These are phyloP conservation scores for Flexamia atlantica DNA, from an alignment of 2,888 invertebrate species.

Conservation along the genomic window DNA sequence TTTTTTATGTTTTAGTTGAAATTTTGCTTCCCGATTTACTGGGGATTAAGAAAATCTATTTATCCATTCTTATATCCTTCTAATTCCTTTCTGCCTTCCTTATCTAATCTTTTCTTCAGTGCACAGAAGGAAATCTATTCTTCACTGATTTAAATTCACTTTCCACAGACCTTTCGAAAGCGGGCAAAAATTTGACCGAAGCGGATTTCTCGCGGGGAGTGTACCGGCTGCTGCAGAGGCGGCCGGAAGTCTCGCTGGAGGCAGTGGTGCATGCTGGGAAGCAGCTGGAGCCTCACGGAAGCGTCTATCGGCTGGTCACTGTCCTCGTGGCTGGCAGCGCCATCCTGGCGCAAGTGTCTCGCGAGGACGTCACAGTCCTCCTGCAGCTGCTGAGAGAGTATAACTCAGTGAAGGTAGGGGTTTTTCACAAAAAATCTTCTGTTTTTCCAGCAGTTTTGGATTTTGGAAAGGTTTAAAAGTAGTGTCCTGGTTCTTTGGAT, in stretches of 20 bases:
- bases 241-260: not conserved
- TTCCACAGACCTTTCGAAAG: slow-evolving; percentile 5
- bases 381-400: not conserved
- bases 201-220: slow-evolving; percentile 30
- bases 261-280: slow-evolving; percentile 25
- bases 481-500: too few relatives aligned
- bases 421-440: too few relatives aligned
- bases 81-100: too few relatives aligned
- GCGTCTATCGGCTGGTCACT: slow-evolving; percentile 25
- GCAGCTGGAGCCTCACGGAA: slow-evolving; percentile 19
- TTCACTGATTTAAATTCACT: too few relatives aligned
- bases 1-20: too few relatives aligned
- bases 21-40: too few relatives aligned
- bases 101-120: too few relatives aligned
- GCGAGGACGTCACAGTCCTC: not conserved
- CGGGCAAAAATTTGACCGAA: not conserved
- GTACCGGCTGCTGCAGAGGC: not conserved
- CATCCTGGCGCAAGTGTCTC: not conserved
- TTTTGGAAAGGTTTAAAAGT: too few relatives aligned
- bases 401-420: slow-evolving; percentile 16
- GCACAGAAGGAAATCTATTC: too few relatives aligned
- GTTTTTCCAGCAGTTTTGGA: too few relatives aligned
- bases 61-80: too few relatives aligned
- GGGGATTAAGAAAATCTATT: too few relatives aligned
- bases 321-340: not conserved